Evolutionary conservation across 2,797 vertebrate genomes (phyloP).

Genomic region (Rhynchotus rufescens): DNA sequence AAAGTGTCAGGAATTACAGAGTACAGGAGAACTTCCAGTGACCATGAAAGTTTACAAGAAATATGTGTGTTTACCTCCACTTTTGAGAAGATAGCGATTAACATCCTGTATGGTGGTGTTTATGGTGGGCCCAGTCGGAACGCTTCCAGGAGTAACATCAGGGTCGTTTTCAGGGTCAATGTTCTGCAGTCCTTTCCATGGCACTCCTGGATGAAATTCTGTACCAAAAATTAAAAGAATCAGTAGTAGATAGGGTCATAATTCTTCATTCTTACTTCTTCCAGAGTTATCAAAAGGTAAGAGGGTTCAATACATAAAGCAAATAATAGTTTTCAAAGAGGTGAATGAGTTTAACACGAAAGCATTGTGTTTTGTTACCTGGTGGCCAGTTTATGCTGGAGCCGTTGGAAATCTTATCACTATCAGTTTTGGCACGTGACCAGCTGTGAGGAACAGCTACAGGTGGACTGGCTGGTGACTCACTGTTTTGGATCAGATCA

Average conservation of each 20-base stretch:
- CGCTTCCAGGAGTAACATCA: conserved; percentile 97
- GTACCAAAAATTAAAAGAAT: not conserved
- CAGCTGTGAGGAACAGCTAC: conserved; percentile 94
- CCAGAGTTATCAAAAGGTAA: fast-evolving
- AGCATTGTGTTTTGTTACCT: conserved; percentile 79
- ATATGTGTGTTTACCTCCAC: conserved; percentile 85
- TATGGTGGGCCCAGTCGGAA: conserved; percentile 95
- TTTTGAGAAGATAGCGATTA: conserved; percentile 96
- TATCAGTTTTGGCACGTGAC: conserved; percentile 94
- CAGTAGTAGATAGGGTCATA: fast-evolving
- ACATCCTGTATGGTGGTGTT: conserved; percentile 99
- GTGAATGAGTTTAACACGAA: not conserved
- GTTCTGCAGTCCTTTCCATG: conserved; percentile 99
- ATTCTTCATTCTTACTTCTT: not conserved
- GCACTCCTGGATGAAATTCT: conserved; percentile 99
- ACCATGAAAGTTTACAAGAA: not conserved
- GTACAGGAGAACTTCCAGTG: not conserved
- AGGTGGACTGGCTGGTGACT: conserved; percentile 92
- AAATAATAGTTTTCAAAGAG: fast-evolving
- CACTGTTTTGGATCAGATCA: conserved; percentile 91
- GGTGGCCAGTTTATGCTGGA: conserved; percentile 98
- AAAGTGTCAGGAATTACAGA: not conserved
- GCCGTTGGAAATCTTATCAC: conserved; percentile 96
- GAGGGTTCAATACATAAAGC: not conserved
- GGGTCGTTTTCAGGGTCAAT: conserved; percentile 98